phyloP scores from a whole-genome alignment of 2,888 invertebrate species.

The Cheilosia soror region DNA sequence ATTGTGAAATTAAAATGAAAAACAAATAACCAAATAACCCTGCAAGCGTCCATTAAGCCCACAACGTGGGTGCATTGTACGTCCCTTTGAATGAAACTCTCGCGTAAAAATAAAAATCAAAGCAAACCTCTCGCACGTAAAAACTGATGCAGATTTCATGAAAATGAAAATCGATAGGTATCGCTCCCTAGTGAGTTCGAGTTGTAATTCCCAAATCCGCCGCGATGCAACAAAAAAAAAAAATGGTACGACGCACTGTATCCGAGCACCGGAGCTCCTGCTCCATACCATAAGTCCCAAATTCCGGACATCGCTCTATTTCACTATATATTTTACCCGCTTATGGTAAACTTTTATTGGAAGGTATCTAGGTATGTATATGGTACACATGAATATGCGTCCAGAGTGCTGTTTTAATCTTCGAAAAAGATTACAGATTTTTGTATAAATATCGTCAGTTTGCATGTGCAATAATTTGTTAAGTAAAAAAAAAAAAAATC shows the following conservation, averaged over 20 bases:
- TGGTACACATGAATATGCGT: conserved; percentile 2
- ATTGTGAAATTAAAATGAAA: conserved; percentile 25
- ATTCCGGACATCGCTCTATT: conserved; percentile 5
- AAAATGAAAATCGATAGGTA: conserved; percentile 67
- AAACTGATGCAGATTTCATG: conserved; percentile 50
- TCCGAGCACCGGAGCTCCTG: neutral
- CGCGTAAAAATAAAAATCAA: neutral
- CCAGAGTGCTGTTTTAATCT: conserved; percentile 52
- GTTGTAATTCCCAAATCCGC: conserved; percentile 30
- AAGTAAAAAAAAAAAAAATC: neutral
- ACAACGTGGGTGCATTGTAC: neutral
- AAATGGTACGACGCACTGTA: neutral
- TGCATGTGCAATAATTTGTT: conserved; percentile 56
- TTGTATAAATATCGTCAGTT: conserved; percentile 35
- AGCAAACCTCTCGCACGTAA: conserved; percentile 7
- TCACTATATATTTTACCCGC: conserved; percentile 10
- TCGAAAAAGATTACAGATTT: conserved; percentile 58
- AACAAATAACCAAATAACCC: conserved; percentile 56
- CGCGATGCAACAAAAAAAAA: neutral
- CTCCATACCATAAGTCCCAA: conserved; percentile 7
- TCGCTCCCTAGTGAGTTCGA: conserved; percentile 41
- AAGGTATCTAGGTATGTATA: too few species aligned
- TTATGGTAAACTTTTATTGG: conserved; percentile 15
- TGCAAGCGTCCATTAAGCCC: conserved; percentile 45
- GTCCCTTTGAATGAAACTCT: conserved; percentile 16